phyloP scores from a whole-genome alignment of 1,140 invertebrate genomes.

The Uloborus diversus region DNA sequence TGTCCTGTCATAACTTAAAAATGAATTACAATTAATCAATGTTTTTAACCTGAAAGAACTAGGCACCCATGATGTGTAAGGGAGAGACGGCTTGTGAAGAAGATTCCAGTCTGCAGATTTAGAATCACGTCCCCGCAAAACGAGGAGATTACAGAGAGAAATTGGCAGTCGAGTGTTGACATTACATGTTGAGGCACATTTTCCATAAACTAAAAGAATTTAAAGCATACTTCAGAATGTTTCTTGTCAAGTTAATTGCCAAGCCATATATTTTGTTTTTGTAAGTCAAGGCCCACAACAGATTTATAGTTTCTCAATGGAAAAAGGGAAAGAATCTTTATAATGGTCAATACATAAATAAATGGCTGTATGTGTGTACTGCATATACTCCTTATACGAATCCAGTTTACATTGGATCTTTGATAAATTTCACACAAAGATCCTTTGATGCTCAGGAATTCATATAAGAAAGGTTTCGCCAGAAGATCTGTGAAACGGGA shows the following conservation, averaged over 20 bases:
- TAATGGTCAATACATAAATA: background rate
- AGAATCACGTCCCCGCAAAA: constrained; percentile 32
- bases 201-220: constrained; percentile 32
- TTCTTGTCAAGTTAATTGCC: background rate
- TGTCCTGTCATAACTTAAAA: constrained; percentile 22
- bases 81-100: constrained; percentile 31
- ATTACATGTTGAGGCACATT: background rate
- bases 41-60: constrained; percentile 7
- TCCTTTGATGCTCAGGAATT: no score
- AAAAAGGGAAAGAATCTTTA: background rate
- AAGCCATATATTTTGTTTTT: background rate
- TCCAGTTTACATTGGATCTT: no score
- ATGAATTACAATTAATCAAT: constrained; percentile 9
- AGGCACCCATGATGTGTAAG: constrained; percentile 42
- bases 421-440: no score
- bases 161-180: background rate
- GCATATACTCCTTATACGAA: background rate
- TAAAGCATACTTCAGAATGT: background rate
- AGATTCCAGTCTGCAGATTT: constrained; percentile 3
- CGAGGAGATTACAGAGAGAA: constrained; percentile 29
- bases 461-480: no score
- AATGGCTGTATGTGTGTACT: no score
- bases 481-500: no score
- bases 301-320: background rate
- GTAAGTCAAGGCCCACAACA: background rate